These are phyloP conservation scores for Rhopilema esculentum DNA, from an alignment of 30 jellyfish, hydroid and myxozoan species.

Conservation along the genomic window DNA sequence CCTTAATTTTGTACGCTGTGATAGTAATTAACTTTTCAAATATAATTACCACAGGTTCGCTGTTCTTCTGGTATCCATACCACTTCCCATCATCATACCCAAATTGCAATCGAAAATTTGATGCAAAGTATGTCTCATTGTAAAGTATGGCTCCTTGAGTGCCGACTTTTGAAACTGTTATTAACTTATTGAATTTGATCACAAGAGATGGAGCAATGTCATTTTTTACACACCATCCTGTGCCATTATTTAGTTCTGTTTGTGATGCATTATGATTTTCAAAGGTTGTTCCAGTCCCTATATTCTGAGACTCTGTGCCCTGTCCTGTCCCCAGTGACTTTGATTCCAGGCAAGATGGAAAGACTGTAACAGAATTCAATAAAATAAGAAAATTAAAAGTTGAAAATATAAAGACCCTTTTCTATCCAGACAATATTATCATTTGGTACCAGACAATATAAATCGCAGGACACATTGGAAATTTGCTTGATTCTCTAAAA, in stretches of 20 bases:
- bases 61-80: conserved; percentile 18
- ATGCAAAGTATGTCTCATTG: neutral
- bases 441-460: too few relatives aligned
- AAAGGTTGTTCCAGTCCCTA: neutral
- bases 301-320: neutral
- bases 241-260: conserved; percentile 25
- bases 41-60: conserved; percentile 6
- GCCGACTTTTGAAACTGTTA: conserved; percentile 41
- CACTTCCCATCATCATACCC: conserved; percentile 20
- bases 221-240: conserved; percentile 53
- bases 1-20: too few relatives aligned
- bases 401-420: neutral
- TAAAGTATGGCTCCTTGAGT: conserved; percentile 52
- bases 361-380: neutral
- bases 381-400: neutral
- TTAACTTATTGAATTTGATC: conserved; percentile 22
- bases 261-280: conserved; percentile 25
- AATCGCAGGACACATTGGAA: too few relatives aligned
- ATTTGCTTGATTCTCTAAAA: too few relatives aligned
- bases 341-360: conserved; percentile 10
- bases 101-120: conserved; percentile 23
- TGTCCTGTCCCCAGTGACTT: conserved; percentile 29
- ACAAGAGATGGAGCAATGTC: neutral
- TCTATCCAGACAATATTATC: too few relatives aligned
- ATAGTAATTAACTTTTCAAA: neutral